A percentile compares a stretch with the other conserved stretches of the same genome.
Evolutionary conservation across 2,888 invertebrate genomes (phyloP).

Genomic region (Cantharis flavilabris): DNA sequence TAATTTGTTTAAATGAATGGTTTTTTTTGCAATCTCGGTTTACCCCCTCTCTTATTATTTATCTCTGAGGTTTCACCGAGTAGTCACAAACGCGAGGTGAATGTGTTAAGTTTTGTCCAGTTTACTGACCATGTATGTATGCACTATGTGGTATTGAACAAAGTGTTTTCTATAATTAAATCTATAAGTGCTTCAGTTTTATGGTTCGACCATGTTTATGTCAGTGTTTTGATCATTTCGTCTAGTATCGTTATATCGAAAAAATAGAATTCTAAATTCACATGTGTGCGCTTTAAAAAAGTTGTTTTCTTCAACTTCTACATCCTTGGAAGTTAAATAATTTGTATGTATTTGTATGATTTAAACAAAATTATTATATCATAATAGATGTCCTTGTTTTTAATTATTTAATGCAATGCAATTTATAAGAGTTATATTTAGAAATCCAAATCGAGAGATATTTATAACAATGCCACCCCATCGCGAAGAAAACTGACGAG

Average conservation of each 20-base stretch:
- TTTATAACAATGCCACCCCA: neutral
- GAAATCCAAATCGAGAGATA: neutral
- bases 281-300: neutral
- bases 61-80: neutral
- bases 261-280: neutral
- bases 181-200: neutral
- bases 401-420: neutral
- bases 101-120: neutral
- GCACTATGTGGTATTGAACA: neutral
- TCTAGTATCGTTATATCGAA: neutral
- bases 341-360: neutral
- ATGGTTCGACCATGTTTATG: neutral
- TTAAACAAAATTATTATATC: neutral
- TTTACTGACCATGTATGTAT: neutral
- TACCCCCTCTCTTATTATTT: neutral
- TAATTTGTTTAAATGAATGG: neutral
- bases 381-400: neutral
- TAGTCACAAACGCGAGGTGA: neutral
- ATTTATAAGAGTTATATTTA: neutral
- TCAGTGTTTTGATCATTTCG: neutral
- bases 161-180: neutral
- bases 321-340: neutral
- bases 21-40: neutral
- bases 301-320: neutral
- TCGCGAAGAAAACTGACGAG: neutral